Conservation (phyloP, 2,888 invertebrate genomes). For the Nephrocerus scutellatus region DNA sequence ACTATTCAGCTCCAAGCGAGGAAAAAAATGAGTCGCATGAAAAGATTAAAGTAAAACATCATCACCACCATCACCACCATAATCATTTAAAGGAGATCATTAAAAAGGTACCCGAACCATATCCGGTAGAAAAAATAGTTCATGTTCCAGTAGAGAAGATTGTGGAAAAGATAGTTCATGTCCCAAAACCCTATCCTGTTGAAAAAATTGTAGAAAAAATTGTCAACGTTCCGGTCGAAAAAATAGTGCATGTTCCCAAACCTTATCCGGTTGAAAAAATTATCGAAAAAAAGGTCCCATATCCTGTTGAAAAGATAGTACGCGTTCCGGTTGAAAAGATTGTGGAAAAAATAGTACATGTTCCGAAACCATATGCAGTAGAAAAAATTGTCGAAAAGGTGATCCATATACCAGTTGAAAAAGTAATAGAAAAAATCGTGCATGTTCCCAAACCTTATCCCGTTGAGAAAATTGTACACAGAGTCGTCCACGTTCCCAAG, state of each 20-base stretch:
- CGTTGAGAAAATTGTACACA: conserved; percentile 40
- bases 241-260: conserved; percentile 55
- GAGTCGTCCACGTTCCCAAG: conserved; percentile 49
- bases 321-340: conserved; percentile 45
- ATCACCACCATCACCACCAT: conserved; percentile 61
- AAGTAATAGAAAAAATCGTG: conserved; percentile 47
- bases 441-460: too few relatives aligned
- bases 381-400: conserved; percentile 41
- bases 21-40: conserved; percentile 21
- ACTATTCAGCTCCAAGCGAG: too few relatives aligned
- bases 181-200: conserved; percentile 52
- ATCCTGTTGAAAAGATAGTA: conserved; percentile 37
- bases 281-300: conserved; percentile 33
- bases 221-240: conserved; percentile 47
- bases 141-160: conserved; percentile 50
- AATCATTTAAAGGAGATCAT: conserved; percentile 57
- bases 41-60: conserved; percentile 50
- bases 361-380: conserved; percentile 48
- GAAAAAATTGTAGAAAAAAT: conserved; percentile 48
- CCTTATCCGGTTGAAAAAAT: conserved; percentile 49
- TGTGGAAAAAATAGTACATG: conserved; percentile 48
- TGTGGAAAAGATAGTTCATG: conserved; percentile 49
- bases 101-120: conserved; percentile 51
- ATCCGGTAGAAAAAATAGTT: conserved; percentile 49
- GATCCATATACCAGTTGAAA: conserved; percentile 49